Evolutionary conservation across 1,140 invertebrate genomes (phyloP).

Genomic region (Bilobella aurantiaca): DNA sequence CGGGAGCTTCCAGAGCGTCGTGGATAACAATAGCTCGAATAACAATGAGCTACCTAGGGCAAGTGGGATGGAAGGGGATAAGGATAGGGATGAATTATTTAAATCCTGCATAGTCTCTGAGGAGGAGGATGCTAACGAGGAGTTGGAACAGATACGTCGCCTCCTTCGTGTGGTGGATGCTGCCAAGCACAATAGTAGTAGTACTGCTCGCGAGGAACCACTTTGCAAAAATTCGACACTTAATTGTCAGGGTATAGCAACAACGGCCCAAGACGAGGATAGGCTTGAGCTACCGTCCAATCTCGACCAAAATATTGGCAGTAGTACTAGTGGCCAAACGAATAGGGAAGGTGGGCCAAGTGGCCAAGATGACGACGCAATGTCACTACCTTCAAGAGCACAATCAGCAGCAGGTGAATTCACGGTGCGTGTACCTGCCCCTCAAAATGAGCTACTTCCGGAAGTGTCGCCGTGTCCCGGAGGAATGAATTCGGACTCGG

Average conservation of each 20-base stretch:
- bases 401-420: no score
- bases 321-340: not conserved
- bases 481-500: not conserved
- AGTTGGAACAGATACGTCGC: no score
- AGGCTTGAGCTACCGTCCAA: not conserved
- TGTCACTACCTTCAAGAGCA: no score
- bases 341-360: no score
- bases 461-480: no score
- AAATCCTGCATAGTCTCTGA: not conserved
- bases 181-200: no score
- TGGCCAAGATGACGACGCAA: no score
- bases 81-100: slow-evolving; percentile 7
- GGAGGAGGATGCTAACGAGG: not conserved
- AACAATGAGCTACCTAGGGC: no score
- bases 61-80: not conserved
- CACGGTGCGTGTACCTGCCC: no score
- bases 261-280: not conserved
- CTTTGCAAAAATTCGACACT: not conserved
- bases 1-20: not conserved
- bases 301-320: not conserved
- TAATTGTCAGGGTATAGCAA: not conserved
- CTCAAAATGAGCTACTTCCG: no score
- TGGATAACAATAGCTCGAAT: not conserved
- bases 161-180: no score
- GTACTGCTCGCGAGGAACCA: no score